Evolutionary conservation across 35 echinoderm and acorn worm species (phyloP).

Genomic region (Chiridota heheva): DNA sequence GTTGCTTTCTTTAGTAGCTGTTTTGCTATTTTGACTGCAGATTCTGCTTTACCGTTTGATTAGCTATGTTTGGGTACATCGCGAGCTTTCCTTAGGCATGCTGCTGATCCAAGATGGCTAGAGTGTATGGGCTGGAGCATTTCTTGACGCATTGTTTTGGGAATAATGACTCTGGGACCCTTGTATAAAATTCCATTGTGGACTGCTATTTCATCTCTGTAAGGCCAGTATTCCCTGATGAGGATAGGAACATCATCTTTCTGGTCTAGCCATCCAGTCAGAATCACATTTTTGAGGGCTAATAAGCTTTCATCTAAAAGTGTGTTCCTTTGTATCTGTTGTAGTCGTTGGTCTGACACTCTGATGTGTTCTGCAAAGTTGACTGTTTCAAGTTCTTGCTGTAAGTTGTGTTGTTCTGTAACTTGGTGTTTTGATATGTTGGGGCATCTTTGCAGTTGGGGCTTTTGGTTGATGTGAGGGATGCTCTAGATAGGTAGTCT

Average conservation of each 20-base stretch:
- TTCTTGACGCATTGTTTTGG: constrained; percentile 22
- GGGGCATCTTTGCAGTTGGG: constrained; percentile 10
- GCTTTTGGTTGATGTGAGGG: not conserved
- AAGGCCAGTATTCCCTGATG: constrained; percentile 49
- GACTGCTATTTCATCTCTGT: constrained; percentile 65
- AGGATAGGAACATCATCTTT: constrained; percentile 17
- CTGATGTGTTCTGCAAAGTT: constrained; percentile 27
- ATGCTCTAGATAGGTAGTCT: constrained; percentile 33
- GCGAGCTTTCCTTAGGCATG: constrained; percentile 54
- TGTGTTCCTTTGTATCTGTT: not conserved
- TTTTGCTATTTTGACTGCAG: constrained; percentile 53
- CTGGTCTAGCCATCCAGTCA: constrained; percentile 56
- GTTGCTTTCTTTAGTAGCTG: constrained; percentile 47
- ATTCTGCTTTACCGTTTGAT: constrained; percentile 34
- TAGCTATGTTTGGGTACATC: constrained; percentile 30
- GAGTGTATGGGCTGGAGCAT: constrained; percentile 41
- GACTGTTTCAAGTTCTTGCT: not conserved
- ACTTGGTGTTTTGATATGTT: constrained; percentile 7
- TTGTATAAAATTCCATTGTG: constrained; percentile 74
- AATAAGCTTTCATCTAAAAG: constrained; percentile 20
- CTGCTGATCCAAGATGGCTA: constrained; percentile 60
- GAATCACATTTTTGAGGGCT: not conserved
- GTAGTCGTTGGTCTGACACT: constrained; percentile 11
- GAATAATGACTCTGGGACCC: constrained; percentile 45
- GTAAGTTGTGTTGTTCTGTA: constrained; percentile 33